phyloP scores from a whole-genome alignment of 2,113 vertebrate species.

The Isichthys henryi region DNA sequence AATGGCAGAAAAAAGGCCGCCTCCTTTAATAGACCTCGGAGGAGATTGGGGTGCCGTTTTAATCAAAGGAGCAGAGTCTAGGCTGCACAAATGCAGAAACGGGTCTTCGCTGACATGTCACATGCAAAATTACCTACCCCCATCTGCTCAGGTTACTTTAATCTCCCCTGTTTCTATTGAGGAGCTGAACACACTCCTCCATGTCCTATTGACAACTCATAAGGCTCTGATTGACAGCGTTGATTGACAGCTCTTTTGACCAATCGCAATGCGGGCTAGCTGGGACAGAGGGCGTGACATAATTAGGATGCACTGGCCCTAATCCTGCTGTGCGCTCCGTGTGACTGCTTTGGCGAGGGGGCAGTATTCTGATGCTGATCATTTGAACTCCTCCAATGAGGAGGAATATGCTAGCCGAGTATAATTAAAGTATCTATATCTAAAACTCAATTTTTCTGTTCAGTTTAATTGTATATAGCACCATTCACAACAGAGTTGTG shows the following conservation, averaged over 20 bases:
- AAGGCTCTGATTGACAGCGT: constrained; percentile 53
- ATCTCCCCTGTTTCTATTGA: constrained; percentile 62
- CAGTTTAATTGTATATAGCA: not conserved
- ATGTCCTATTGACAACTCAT: constrained; percentile 63
- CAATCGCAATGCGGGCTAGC: constrained; percentile 56
- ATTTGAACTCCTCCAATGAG: not conserved
- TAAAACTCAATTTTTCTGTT: not conserved
- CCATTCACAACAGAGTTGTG: not conserved
- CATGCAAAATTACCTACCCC: constrained; percentile 36
- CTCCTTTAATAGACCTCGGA: constrained; percentile 10
- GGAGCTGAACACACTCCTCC: constrained; percentile 50
- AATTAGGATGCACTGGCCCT: constrained; percentile 56
- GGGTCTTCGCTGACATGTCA: constrained; percentile 55
- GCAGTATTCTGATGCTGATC: not conserved
- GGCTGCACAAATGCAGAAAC: not conserved
- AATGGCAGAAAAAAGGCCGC: not conserved
- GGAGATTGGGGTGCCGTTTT: constrained; percentile 18
- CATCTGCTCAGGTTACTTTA: constrained; percentile 63
- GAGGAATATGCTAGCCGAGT: not conserved
- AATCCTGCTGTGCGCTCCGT: constrained; percentile 57
- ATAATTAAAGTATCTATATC: not conserved
- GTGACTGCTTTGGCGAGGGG: not conserved
- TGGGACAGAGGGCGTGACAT: constrained; percentile 40
- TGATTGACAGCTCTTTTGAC: constrained; percentile 71
- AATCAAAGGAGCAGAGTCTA: constrained; percentile 10